phyloP scores from a whole-genome alignment of 2,113 vertebrate species.

The Rhea americana region DNA sequence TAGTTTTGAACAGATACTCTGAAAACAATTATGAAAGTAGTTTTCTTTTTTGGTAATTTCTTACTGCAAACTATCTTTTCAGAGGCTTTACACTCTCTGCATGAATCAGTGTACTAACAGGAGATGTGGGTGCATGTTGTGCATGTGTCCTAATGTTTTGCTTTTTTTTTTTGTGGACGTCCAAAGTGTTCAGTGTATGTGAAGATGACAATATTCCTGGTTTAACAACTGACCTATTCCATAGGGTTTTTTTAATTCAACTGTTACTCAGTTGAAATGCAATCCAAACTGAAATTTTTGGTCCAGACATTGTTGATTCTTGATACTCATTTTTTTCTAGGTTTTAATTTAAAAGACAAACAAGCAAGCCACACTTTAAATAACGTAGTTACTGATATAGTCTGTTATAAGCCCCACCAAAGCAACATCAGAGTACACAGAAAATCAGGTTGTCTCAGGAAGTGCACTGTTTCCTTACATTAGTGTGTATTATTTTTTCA shows the following conservation, averaged over 20 bases:
- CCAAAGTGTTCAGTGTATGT: conserved; percentile 12
- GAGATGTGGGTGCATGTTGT: conserved; percentile 30
- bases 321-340: background rate
- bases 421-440: background rate
- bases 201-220: background rate
- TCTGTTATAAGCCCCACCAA: background rate
- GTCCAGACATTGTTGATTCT: background rate
- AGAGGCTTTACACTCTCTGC: conserved; percentile 45
- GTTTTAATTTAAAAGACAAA: background rate
- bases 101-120: conserved; percentile 43
- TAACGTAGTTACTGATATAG: background rate
- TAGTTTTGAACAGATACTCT: background rate
- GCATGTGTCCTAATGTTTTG: conserved; percentile 43
- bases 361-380: background rate
- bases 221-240: background rate
- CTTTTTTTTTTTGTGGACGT: conserved; percentile 11
- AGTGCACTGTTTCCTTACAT: background rate
- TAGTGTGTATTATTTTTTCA: background rate
- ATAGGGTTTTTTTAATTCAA: background rate
- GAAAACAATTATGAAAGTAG: background rate
- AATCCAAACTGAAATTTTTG: background rate
- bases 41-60: conserved; percentile 18
- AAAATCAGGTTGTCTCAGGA: background rate
- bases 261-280: background rate
- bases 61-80: conserved; percentile 73